Conservation (phyloP, 2,888 invertebrate species). For the Sclerodermus sp. region DNA sequence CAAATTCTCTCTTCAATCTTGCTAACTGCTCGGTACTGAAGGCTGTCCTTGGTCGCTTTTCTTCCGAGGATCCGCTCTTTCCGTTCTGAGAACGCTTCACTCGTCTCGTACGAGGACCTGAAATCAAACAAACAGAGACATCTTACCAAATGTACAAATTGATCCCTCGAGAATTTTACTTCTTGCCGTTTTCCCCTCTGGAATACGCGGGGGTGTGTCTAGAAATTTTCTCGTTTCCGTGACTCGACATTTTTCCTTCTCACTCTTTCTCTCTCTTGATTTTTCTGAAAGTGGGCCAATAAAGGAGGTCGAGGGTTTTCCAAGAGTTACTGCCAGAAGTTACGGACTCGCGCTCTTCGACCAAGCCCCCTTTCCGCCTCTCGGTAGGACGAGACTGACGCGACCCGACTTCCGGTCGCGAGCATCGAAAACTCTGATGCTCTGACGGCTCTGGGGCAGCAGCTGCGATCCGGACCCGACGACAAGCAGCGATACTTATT, state of each 20-base stretch:
- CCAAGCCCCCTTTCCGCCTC: no score
- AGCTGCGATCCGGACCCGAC: no score
- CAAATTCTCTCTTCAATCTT: conserved; percentile 89
- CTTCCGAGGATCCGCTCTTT: conserved; percentile 63
- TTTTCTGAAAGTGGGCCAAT: no score
- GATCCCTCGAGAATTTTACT: conserved; percentile 1
- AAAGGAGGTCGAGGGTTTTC: no score
- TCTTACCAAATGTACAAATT: neutral
- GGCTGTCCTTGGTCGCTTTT: conserved; percentile 93
- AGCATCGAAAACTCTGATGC: no score
- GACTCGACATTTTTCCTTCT: no score
- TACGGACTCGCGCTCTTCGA: no score
- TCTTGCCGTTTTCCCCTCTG: conserved; percentile 5
- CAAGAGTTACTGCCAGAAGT: no score
- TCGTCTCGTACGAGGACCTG: conserved; percentile 66
- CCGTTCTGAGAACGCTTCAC: conserved; percentile 57
- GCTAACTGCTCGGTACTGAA: conserved; percentile 93
- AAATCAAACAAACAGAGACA: conserved; percentile 21
- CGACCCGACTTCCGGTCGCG: no score
- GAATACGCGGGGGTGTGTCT: neutral
- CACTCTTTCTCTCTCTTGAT: neutral
- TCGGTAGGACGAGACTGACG: no score
- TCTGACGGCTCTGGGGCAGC: no score
- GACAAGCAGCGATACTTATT: no score
- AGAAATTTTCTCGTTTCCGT: conserved; percentile 4